Evolutionary conservation across 2,888 invertebrate species (phyloP).

Genomic region (Heteropelma amictum): DNA sequence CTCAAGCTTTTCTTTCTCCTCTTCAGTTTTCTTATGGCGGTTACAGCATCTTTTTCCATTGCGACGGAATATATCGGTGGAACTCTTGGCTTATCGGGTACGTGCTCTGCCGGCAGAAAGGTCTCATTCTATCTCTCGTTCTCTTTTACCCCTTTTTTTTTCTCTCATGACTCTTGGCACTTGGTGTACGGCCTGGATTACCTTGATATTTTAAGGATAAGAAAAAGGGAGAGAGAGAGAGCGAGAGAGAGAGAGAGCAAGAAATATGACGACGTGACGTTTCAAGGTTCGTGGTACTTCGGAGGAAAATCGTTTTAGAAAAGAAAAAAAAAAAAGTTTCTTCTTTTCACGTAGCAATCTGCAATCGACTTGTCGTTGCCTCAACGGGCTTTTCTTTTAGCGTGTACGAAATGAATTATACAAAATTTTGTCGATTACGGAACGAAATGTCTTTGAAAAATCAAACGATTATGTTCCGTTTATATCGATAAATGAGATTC

Average conservation of each 20-base stretch:
- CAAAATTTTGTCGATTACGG: neutral
- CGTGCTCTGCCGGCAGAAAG: slow-evolving; percentile 44
- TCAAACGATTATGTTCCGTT: no score
- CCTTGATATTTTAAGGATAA: slow-evolving; percentile 47
- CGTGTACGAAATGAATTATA: neutral
- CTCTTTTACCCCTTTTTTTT: slow-evolving; percentile 5
- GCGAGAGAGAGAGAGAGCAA: slow-evolving; percentile 6
- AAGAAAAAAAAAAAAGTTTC: neutral
- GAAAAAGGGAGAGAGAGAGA: slow-evolving; percentile 5
- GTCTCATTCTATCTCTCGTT: slow-evolving; percentile 19
- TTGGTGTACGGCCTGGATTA: slow-evolving; percentile 48
- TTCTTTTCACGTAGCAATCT: neutral
- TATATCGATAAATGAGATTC: neutral
- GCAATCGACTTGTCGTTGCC: neutral
- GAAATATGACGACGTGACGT: slow-evolving; percentile 48
- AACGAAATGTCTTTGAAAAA: neutral
- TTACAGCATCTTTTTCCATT: slow-evolving; percentile 36
- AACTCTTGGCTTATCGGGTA: slow-evolving; percentile 23
- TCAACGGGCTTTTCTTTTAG: neutral
- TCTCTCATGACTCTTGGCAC: slow-evolving; percentile 35
- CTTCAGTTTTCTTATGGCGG: neutral
- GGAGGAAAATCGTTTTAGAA: slow-evolving; percentile 16
- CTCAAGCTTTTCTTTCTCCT: slow-evolving; percentile 8
- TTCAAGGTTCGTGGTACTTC: slow-evolving; percentile 28
- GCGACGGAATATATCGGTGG: slow-evolving; percentile 25